These are phyloP conservation scores for Microctonus hyperodae DNA, from an alignment of 2,888 invertebrate species.

Conservation along the genomic window DNA sequence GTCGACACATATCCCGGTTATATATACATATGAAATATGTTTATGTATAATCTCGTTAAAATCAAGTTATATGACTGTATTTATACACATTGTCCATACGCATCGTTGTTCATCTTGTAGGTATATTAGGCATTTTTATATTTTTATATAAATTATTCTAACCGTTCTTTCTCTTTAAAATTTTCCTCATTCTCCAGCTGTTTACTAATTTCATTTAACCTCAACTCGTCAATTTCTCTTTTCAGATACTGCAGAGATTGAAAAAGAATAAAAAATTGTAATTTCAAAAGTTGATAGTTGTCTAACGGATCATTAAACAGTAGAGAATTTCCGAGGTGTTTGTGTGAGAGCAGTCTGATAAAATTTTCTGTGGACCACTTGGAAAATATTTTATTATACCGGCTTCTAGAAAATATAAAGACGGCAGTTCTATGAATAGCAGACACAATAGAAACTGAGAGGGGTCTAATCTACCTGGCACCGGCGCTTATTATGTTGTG, in stretches of 20 bases:
- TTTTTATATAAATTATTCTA: no score
- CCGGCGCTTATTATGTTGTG: background rate
- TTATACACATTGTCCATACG: background rate
- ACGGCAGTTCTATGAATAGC: background rate
- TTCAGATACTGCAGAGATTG: background rate
- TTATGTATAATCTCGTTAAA: background rate
- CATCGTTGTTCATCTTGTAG: background rate
- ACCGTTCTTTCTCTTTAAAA: background rate
- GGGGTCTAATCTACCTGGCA: constrained; percentile 1
- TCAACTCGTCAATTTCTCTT: background rate
- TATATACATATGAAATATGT: no score
- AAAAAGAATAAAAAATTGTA: no score
- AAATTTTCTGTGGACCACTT: background rate
- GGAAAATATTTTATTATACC: background rate
- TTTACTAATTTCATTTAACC: background rate
- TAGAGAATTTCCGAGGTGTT: background rate
- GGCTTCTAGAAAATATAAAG: background rate
- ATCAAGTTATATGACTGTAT: background rate
- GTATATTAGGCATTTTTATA: background rate
- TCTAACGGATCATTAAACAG: background rate
- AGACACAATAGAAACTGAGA: background rate
- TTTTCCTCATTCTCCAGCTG: background rate
- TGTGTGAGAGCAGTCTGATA: background rate
- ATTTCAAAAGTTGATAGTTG: background rate
- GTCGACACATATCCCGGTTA: no score